These are phyloP conservation scores for Otus scops DNA, from an alignment of 2,797 vertebrate species.

Conservation along the genomic window DNA sequence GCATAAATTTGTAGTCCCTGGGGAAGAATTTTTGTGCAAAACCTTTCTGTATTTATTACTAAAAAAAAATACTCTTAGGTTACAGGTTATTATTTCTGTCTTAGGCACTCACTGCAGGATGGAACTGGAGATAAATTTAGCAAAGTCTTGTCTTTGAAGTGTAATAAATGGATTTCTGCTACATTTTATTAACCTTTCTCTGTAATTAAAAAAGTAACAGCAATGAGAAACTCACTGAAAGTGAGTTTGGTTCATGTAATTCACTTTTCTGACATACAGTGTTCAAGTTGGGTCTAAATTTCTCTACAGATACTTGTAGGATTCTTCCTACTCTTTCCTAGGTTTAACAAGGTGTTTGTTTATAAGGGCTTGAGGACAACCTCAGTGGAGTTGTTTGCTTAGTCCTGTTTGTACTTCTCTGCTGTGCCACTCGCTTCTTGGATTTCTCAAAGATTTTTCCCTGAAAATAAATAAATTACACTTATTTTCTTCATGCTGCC, in stretches of 20 bases:
- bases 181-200: not conserved
- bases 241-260: not conserved
- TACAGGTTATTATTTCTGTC: slow-evolving; percentile 32
- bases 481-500: not conserved
- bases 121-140: not conserved
- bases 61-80: not conserved
- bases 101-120: not conserved
- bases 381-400: not conserved
- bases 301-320: not conserved
- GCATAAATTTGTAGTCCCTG: not conserved
- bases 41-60: not conserved
- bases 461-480: not conserved
- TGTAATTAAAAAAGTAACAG: not conserved
- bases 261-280: not conserved
- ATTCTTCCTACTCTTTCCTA: not conserved
- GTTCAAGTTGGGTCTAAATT: not conserved
- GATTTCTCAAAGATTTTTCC: not conserved
- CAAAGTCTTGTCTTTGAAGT: not conserved
- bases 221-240: not conserved
- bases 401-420: not conserved
- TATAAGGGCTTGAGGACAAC: not conserved
- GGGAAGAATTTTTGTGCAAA: not conserved
- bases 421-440: not conserved
- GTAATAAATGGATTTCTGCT: not conserved
- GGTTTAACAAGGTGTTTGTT: not conserved